Base-by-base conservation (phyloP, 2,113 vertebrate species). In the Campylomormyrus tamandua region DNA sequence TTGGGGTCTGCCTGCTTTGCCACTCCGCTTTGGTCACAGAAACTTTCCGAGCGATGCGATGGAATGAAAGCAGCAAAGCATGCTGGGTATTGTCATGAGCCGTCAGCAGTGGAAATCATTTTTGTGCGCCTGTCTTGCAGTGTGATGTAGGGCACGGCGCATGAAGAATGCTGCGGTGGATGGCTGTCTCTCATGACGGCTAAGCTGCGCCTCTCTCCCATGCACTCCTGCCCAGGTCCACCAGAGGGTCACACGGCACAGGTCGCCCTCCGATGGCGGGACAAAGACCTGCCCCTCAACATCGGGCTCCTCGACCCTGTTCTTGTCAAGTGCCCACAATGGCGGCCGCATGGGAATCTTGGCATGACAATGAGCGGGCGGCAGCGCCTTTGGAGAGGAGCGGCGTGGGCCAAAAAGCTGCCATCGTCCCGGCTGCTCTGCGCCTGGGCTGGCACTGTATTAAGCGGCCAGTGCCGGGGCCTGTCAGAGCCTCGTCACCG, bases 401-500 rank as follows among this genome's bases (percentile, higher is more conserved):
- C 83, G 93, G 94, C 92, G 92, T 94, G 92, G 92, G 91, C 96
- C 96, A 96, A 96, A 94, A 96, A 96, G 95, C 96, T 96, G 96
- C 96, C 96, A 96, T 93, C 91, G 53, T 94, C 94, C 94, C 94
- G 93, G 94, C 94, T 94, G 94, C 94, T 93, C 94, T 93, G 92
- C 94, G 95, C 95, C 93, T 95, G 94, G 91, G 92, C 95, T 96
- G 96, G 96, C 95, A 96, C 89, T 90, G 93, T 91, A 93, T 95
- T 95, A 95, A 94, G 94, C 93, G 52, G 93, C 53, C 94, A 93
- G 93, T 93, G 94, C 94, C 92, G 92, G 93, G 93, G 93, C 94
- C 95, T 96, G 96, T 96, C 96, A 96, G 94, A 95, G 95, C 94
- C 96, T 95, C 96, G 95, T 96, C 96, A 95, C 88, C 77, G 93